Base-by-base conservation (phyloP, 2,888 invertebrate species). In the Eilema griseolum region DNA sequence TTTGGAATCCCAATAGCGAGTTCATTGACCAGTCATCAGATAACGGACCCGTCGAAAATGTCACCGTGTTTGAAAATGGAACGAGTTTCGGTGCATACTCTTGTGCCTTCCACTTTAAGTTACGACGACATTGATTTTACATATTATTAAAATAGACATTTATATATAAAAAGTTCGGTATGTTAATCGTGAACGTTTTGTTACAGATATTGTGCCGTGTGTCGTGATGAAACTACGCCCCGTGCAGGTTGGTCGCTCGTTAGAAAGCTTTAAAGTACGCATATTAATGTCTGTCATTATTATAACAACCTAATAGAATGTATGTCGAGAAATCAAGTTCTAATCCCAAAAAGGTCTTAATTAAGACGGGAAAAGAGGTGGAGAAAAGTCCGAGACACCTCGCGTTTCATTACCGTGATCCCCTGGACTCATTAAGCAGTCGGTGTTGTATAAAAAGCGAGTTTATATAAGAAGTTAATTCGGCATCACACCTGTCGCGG, bases 401-500 rank as follows among this genome's bases (percentile, higher is more conserved):
- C 88, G 87, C 85, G 88, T 89, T 91, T 91, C 90, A 91, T 93
- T 93, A 93, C 89, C 79, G 86, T 90, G 90, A 92, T 91, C 92
- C 92, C 90, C 82, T 77, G 85, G 87, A 86, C 89, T 94, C 92
- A 93, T 93, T 93, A 93, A 93, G 89, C 84, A 87, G 92, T 89
- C 90, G 89, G 89, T 88, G 89, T 88, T 93, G 92, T 90, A 92
- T 92, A 94, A 94, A 94, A 94, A 92, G 90, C 83, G 89, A 89
- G 89, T 92, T 92, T 94, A 92, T 93, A 93, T 92, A 93, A 93
- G 91, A 93, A 92, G 93, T 95, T 94, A 94, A 95, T 95, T 94
- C 92, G 88, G 86, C 91, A 92, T 93, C 93, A 92, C 95, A 95
- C 95, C 95, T 95, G 95, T 94, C 94, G 86, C 89, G 91, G 87